These are phyloP conservation scores for Apocheima hispidaria DNA, from an alignment of 2,888 invertebrate species.

Conservation along the genomic window DNA sequence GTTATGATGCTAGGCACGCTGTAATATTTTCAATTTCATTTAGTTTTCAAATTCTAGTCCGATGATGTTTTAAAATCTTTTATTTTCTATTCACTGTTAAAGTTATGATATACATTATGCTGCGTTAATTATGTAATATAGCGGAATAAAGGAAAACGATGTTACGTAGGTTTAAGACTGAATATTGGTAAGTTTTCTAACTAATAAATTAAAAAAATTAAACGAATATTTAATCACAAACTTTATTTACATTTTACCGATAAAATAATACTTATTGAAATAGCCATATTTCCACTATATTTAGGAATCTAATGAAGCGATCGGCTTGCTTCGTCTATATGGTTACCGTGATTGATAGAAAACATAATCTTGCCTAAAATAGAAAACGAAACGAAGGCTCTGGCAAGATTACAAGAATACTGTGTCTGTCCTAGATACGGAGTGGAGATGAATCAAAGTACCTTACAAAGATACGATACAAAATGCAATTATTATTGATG, in stretches of 20 bases:
- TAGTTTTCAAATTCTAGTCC: conserved; percentile 4
- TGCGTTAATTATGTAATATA: conserved; percentile 5
- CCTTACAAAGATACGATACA: not conserved
- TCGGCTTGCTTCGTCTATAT: conserved; percentile 20
- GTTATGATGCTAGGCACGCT: not conserved
- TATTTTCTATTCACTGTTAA: not conserved
- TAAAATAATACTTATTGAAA: conserved; percentile 38
- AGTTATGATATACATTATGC: not conserved
- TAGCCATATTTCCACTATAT: conserved; percentile 14
- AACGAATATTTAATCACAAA: conserved; percentile 18
- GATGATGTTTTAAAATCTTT: not conserved
- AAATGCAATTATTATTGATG: not conserved
- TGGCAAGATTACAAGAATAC: not conserved
- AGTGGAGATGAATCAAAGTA: conserved; percentile 1
- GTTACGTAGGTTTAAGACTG: conserved; percentile 43
- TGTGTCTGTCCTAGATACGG: not conserved
- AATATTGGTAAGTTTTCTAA: conserved; percentile 38
- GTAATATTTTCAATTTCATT: not conserved
- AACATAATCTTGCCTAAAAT: not conserved
- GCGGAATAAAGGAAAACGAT: conserved; percentile 15
- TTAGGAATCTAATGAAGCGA: conserved; percentile 3
- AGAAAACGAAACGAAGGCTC: not conserved
- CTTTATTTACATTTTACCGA: conserved; percentile 42
- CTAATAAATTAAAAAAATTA: conserved; percentile 29
- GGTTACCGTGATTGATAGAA: no score